These are phyloP conservation scores for Percopsis transmontana DNA, from an alignment of 2,113 vertebrate genomes.

Conservation along the genomic window DNA sequence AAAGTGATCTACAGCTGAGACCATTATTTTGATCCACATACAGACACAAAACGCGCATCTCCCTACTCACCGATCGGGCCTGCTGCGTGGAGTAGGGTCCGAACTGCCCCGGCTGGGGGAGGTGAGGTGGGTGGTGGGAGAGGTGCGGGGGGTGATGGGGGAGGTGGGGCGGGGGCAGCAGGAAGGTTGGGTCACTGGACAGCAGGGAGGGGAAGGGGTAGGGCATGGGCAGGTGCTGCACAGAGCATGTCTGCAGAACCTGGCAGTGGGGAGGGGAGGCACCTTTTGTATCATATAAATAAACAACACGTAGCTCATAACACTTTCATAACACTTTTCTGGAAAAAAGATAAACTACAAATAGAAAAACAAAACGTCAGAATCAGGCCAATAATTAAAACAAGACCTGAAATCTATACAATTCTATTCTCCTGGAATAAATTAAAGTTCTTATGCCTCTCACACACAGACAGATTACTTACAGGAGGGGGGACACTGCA, in stretches of 20 bases:
- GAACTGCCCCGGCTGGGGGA: constrained; percentile 93
- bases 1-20: too few relatives aligned
- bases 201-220: constrained; percentile 96
- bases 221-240: constrained; percentile 95
- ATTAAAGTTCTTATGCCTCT: too few relatives aligned
- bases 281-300: not conserved
- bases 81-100: constrained; percentile 95
- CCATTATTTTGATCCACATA: too few relatives aligned
- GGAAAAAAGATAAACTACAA: too few relatives aligned
- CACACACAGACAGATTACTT: constrained; percentile 68
- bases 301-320: too few relatives aligned
- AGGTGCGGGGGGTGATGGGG: constrained; percentile 67
- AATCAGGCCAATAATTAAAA: too few relatives aligned
- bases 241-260: constrained; percentile 97
- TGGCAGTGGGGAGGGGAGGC: constrained; percentile 63
- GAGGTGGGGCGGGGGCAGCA: constrained; percentile 92
- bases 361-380: too few relatives aligned
- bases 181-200: constrained; percentile 92
- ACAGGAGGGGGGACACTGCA: constrained; percentile 88
- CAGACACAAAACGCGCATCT: too few relatives aligned
- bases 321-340: too few relatives aligned
- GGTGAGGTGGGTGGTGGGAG: constrained; percentile 88
- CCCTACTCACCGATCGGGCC: constrained; percentile 90
- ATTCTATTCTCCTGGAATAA: too few relatives aligned
- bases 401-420: too few relatives aligned